Conservation (phyloP, 2,888 invertebrate genomes). For the Polymixis flavicincta region DNA sequence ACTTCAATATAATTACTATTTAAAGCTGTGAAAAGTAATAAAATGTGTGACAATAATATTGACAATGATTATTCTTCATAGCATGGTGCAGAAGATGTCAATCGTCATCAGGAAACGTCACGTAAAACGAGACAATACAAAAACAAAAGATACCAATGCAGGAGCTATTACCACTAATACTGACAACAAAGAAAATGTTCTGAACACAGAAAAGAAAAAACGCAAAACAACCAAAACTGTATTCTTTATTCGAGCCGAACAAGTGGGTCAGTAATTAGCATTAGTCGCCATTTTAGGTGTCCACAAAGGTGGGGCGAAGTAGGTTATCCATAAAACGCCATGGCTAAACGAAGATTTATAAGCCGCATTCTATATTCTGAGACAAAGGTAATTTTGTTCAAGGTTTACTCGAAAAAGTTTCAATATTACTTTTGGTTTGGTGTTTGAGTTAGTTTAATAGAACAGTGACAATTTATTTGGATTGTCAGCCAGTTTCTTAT, state of each 20-base stretch:
- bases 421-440: constrained; percentile 53
- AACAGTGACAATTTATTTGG: constrained; percentile 51
- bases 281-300: constrained; percentile 66
- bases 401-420: constrained; percentile 62
- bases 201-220: constrained; percentile 40
- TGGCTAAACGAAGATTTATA: constrained; percentile 68
- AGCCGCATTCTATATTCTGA: constrained; percentile 53
- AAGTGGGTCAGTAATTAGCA: constrained; percentile 68
- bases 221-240: constrained; percentile 35
- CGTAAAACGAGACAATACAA: constrained; percentile 18
- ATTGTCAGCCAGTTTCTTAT: constrained; percentile 47
- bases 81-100: not conserved
- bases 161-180: constrained; percentile 22
- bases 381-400: constrained; percentile 66
- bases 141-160: constrained; percentile 22
- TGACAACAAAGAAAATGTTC: constrained; percentile 42
- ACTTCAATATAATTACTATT: not conserved
- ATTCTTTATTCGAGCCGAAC: constrained; percentile 49
- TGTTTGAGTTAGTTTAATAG: constrained; percentile 55
- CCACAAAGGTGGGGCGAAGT: constrained; percentile 65
- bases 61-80: not conserved
- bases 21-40: not conserved
- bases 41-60: not conserved
- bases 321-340: constrained; percentile 67
- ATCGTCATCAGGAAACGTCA: constrained; percentile 14